phyloP scores from a whole-genome alignment of 2,113 vertebrate species.

The Willisornis vidua region DNA sequence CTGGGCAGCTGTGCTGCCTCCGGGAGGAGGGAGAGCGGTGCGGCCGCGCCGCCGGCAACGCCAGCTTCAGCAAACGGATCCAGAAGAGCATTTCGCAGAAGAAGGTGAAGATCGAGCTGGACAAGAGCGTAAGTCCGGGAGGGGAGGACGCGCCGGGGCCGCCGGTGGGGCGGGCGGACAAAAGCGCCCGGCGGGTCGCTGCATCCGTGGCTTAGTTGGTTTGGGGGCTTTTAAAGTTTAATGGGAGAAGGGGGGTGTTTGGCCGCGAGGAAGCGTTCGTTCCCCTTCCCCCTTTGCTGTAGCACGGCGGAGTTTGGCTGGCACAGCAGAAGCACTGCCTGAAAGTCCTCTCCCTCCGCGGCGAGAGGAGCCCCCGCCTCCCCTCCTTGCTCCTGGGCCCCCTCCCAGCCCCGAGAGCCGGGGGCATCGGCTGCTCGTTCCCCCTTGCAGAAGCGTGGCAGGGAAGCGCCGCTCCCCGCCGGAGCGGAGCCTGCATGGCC shows the following conservation, averaged over 20 bases:
- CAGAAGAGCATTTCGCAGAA: conserved; percentile 87
- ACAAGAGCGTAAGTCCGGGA: conserved; percentile 75
- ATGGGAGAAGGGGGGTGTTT: too few species aligned
- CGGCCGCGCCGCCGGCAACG: conserved; percentile 79
- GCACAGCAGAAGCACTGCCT: not conserved
- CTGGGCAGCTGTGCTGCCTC: conserved; percentile 74
- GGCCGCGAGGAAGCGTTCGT: too few species aligned
- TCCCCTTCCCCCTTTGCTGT: too few species aligned
- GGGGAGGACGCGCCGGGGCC: not conserved
- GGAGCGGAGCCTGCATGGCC: not conserved
- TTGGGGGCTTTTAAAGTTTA: not conserved
- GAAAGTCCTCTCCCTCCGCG: not conserved
- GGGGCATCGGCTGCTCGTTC: not conserved
- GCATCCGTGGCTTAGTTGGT: not conserved
- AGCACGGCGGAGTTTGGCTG: not conserved
- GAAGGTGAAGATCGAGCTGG: conserved; percentile 85
- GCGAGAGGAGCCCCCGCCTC: not conserved
- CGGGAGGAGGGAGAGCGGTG: conserved; percentile 80
- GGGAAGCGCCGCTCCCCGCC: not conserved
- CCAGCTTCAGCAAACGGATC: conserved; percentile 85
- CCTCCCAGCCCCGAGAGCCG: not conserved
- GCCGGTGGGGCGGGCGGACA: not conserved
- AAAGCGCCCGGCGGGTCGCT: not conserved
- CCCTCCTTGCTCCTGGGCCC: too few species aligned
- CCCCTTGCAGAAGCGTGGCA: not conserved